phyloP scores from a whole-genome alignment of 1,140 invertebrate species.

The Drosophila kurseongensis region DNA sequence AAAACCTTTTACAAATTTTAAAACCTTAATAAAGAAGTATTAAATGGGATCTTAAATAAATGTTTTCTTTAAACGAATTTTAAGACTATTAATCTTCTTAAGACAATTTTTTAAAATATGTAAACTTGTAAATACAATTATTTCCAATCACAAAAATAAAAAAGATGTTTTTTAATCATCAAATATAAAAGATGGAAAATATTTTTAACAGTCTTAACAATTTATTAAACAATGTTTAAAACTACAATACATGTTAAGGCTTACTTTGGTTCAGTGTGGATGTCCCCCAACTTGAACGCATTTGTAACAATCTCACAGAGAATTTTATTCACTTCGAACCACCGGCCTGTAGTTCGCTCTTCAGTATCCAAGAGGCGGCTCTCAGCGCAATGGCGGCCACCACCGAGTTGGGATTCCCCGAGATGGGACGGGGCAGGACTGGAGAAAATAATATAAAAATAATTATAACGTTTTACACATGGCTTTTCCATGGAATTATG shows the following conservation, averaged over 20 bases:
- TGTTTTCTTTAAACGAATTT: neutral
- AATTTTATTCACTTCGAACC: slow-evolving; percentile 19
- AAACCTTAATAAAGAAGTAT: too few relatives aligned
- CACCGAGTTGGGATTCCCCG: slow-evolving; percentile 89
- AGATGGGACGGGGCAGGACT: slow-evolving; percentile 88
- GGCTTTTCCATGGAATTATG: too few relatives aligned
- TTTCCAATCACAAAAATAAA: too few relatives aligned
- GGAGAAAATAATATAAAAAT: neutral
- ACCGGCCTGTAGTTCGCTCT: slow-evolving; percentile 49
- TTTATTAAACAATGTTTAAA: neutral
- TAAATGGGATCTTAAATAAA: too few relatives aligned
- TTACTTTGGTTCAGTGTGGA: neutral
- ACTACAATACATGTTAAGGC: neutral
- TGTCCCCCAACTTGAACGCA: slow-evolving; percentile 12
- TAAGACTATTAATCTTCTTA: neutral
- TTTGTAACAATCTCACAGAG: slow-evolving; percentile 17
- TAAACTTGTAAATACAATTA: too few relatives aligned
- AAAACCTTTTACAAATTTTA: neutral
- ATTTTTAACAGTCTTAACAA: too few relatives aligned
- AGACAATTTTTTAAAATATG: too few relatives aligned
- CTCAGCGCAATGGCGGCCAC: slow-evolving; percentile 88
- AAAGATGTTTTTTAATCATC: too few relatives aligned
- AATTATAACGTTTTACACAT: neutral
- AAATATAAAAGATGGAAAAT: too few relatives aligned
- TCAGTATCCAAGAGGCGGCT: slow-evolving; percentile 87